Conservation (phyloP, 2,113 vertebrate species). For the Xiphorhynchus elegans region DNA sequence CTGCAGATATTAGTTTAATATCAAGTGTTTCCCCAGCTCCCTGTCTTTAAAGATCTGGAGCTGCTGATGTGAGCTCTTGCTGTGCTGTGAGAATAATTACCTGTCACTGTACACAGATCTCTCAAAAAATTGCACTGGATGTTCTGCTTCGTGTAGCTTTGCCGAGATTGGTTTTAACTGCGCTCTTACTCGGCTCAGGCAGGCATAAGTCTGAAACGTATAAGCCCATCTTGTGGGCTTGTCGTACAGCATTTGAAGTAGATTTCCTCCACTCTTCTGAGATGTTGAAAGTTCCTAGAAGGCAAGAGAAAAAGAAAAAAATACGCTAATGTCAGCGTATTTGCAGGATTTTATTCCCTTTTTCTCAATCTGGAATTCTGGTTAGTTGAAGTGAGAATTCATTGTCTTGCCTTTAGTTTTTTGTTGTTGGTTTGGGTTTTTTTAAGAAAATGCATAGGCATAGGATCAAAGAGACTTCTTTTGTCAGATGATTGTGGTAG, state of each 20-base stretch:
- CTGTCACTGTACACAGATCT: slow-evolving; percentile 77
- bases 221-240: slow-evolving; percentile 81
- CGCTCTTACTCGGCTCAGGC: slow-evolving; percentile 66
- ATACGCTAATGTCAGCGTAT: rapidly evolving
- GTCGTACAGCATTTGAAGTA: slow-evolving; percentile 81
- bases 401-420: neutral
- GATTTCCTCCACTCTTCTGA: slow-evolving; percentile 81
- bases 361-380: neutral
- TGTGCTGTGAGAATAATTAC: slow-evolving; percentile 25
- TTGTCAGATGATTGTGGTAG: neutral
- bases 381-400: neutral
- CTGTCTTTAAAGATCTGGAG: neutral
- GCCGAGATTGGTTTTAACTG: slow-evolving; percentile 65
- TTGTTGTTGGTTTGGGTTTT: no score
- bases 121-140: slow-evolving; percentile 75
- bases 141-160: slow-evolving; percentile 69
- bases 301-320: neutral
- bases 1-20: neutral
- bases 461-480: neutral
- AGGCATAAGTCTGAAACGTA: slow-evolving; percentile 77
- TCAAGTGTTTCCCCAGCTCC: neutral
- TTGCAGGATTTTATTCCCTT: neutral
- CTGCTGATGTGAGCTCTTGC: neutral
- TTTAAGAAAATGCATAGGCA: neutral
- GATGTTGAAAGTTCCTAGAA: slow-evolving; percentile 78